A percentile compares a stretch with the other conserved stretches of the same genome.
Evolutionary conservation across 1,140 invertebrate species (phyloP).

Genomic region (Cephus cinctus): DNA sequence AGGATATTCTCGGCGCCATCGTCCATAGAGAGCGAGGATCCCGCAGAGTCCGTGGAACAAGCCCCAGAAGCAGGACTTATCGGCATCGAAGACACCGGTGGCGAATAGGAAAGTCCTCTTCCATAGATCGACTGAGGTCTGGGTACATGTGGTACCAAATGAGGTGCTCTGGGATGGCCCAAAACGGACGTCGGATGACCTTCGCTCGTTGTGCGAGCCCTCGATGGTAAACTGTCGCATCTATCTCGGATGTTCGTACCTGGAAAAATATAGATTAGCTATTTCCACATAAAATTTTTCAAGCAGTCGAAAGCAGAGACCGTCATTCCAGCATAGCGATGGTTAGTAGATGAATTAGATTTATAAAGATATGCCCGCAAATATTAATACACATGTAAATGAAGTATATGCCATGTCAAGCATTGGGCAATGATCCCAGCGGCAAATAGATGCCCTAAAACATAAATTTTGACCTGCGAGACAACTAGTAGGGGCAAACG

Average conservation of each 20-base stretch:
- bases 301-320: slow-evolving; percentile 36
- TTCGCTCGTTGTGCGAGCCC: slow-evolving; percentile 66
- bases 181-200: slow-evolving; percentile 42
- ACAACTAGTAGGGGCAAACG: no score
- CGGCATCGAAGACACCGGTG: slow-evolving; percentile 63
- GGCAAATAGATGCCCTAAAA: no score
- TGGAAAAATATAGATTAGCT: slow-evolving; percentile 33
- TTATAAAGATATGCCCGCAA: no score
- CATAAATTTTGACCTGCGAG: no score
- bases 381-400: no score
- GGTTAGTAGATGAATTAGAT: no score
- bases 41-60: slow-evolving; percentile 69
- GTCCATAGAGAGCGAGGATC: slow-evolving; percentile 69
- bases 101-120: slow-evolving; percentile 62
- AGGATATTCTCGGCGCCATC: slow-evolving; percentile 56
- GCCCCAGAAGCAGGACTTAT: slow-evolving; percentile 61
- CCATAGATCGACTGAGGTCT: slow-evolving; percentile 62
- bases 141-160: slow-evolving; percentile 44
- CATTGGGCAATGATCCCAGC: no score
- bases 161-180: slow-evolving; percentile 45
- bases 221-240: slow-evolving; percentile 76
- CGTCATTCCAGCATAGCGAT: slow-evolving; percentile 39
- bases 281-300: no score
- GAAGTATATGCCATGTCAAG: no score
- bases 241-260: slow-evolving; percentile 63